Evolutionary conservation across 2,797 vertebrate genomes (phyloP).

Genomic region (Emys orbicularis): DNA sequence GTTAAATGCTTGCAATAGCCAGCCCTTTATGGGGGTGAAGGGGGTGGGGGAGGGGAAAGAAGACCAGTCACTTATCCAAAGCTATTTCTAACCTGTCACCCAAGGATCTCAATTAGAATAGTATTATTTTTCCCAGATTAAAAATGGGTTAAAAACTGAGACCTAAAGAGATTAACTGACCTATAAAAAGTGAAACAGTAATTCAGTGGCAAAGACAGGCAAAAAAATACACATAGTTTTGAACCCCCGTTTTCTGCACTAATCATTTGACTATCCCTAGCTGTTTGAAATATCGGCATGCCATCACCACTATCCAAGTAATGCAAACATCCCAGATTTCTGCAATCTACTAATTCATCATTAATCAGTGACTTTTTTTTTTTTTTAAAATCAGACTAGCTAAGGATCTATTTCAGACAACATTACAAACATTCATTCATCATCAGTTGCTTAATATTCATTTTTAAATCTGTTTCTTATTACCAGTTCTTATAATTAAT

Average conservation of each 20-base stretch:
- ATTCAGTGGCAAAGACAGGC: not conserved
- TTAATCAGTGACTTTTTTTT: conserved; percentile 31
- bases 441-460: conserved; percentile 54
- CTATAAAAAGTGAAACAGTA: not conserved
- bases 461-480: conserved; percentile 61
- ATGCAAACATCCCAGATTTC: not conserved
- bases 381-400: conserved; percentile 29
- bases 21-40: not conserved
- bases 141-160: conserved; percentile 9
- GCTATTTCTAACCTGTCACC: not conserved
- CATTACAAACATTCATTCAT: conserved; percentile 56
- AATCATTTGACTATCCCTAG: not conserved
- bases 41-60: not conserved
- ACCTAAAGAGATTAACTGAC: not conserved
- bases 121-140: not conserved
- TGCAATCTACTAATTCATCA: conserved; percentile 39
- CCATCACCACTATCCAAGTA: not conserved
- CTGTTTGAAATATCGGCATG: conserved; percentile 15
- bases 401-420: conserved; percentile 43
- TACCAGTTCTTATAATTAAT: conserved; percentile 70
- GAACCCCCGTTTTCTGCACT: not conserved
- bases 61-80: not conserved
- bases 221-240: not conserved
- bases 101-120: not conserved
- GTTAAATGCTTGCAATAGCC: not conserved